Evolutionary conservation across 2,113 vertebrate genomes (phyloP).

Genomic region (Corvus moneduloides): DNA sequence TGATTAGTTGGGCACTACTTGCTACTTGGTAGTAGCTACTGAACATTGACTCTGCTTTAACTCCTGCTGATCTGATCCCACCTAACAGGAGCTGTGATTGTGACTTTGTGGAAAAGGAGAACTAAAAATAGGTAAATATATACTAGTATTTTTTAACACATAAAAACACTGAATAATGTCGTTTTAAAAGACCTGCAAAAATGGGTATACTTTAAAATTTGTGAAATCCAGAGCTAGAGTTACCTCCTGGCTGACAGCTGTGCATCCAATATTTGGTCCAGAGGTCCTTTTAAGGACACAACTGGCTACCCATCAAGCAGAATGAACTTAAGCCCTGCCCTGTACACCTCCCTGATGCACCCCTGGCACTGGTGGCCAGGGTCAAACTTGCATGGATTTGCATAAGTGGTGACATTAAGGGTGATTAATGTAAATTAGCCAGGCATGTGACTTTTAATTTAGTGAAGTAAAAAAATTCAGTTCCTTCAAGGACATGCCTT

Average conservation of each 20-base stretch:
- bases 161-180: neutral
- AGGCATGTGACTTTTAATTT: neutral
- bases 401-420: neutral
- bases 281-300: neutral
- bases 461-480: neutral
- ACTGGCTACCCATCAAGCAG: neutral
- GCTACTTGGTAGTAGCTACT: neutral
- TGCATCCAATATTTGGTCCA: neutral
- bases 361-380: fast-evolving
- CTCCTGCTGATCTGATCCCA: neutral
- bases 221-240: neutral
- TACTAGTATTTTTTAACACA: neutral
- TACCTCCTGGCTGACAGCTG: neutral
- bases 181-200: neutral
- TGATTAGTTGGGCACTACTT: neutral
- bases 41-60: neutral
- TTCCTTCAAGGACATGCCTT: neutral
- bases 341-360: neutral
- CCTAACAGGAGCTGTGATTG: neutral
- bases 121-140: neutral
- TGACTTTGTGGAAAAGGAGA: neutral
- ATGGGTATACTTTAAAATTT: neutral
- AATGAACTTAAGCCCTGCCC: neutral
- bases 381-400: neutral
- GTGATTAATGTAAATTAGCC: neutral